A percentile compares a stretch with the other conserved stretches of the same genome.
phyloP scores from a whole-genome alignment of 2,797 vertebrate genomes.

The Acanthurus leucopareius region DNA sequence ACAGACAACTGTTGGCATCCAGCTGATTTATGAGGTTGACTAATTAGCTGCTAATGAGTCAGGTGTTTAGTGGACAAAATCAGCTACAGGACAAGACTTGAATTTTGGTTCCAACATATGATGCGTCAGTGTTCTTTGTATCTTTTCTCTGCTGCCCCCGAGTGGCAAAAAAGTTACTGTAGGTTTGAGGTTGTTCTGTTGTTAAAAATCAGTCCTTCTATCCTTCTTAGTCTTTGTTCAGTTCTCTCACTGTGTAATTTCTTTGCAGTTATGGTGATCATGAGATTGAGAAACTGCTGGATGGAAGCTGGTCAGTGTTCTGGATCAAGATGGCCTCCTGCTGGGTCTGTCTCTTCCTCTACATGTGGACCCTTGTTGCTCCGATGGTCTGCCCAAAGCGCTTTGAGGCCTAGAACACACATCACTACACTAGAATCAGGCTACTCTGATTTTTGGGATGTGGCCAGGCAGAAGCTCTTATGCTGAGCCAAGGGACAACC shows the following conservation, averaged over 20 bases:
- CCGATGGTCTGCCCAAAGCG: constrained; percentile 93
- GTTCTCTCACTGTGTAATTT: constrained; percentile 1
- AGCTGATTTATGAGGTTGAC: not conserved
- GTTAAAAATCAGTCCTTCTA: not conserved
- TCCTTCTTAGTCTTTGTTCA: not conserved
- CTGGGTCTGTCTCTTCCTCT: constrained; percentile 94
- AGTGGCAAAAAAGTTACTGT: not conserved
- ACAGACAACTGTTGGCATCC: no score
- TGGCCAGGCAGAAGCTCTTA: constrained; percentile 41
- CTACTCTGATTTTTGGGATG: constrained; percentile 32
- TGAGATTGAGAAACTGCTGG: constrained; percentile 93
- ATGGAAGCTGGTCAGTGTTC: constrained; percentile 94
- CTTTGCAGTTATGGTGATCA: constrained; percentile 90
- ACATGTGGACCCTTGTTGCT: constrained; percentile 91
- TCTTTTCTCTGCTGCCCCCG: not conserved
- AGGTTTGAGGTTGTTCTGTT: not conserved
- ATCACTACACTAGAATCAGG: constrained; percentile 13
- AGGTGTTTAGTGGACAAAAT: not conserved
- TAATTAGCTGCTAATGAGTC: not conserved
- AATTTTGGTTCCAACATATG: not conserved
- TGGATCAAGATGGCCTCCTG: constrained; percentile 98
- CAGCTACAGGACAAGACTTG: no score
- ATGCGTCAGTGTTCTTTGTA: not conserved
- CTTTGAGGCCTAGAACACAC: constrained; percentile 88
- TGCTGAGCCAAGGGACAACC: constrained; percentile 69